Evolutionary conservation across 2,797 vertebrate species (phyloP).

Genomic region (Oreonectes daqikongensis): DNA sequence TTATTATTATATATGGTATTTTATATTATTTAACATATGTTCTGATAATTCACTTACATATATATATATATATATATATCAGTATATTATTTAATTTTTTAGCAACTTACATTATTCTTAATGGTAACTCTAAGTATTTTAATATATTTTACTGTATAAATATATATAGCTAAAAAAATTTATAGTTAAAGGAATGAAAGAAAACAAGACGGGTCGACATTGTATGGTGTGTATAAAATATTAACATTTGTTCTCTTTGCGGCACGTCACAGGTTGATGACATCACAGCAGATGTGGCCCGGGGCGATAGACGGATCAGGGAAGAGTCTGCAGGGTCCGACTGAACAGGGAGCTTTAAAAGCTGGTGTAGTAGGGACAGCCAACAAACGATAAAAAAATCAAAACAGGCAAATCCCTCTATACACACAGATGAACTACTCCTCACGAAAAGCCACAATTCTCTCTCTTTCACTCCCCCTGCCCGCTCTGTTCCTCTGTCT

Average conservation of each 20-base stretch:
- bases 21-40: background rate
- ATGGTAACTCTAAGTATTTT: background rate
- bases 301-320: slow-evolving; percentile 26
- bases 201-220: background rate
- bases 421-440: background rate
- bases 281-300: slow-evolving; percentile 60
- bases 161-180: background rate
- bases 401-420: slow-evolving; percentile 56
- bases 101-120: too few species aligned
- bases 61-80: too few species aligned
- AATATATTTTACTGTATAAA: background rate
- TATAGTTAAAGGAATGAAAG: background rate
- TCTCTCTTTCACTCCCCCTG: background rate
- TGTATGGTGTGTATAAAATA: slow-evolving; percentile 67
- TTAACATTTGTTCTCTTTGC: slow-evolving; percentile 59
- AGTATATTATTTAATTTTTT: too few species aligned
- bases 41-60: too few species aligned
- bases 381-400: slow-evolving; percentile 69
- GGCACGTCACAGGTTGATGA: slow-evolving; percentile 53
- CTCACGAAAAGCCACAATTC: background rate
- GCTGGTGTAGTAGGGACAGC: slow-evolving; percentile 47
- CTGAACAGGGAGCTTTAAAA: slow-evolving; percentile 11
- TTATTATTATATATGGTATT: too few species aligned
- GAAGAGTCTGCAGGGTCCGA: slow-evolving; percentile 28
- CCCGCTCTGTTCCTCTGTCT: background rate